Base-by-base conservation (phyloP, 1,140 invertebrate genomes). In the Diorhabda elongata region DNA sequence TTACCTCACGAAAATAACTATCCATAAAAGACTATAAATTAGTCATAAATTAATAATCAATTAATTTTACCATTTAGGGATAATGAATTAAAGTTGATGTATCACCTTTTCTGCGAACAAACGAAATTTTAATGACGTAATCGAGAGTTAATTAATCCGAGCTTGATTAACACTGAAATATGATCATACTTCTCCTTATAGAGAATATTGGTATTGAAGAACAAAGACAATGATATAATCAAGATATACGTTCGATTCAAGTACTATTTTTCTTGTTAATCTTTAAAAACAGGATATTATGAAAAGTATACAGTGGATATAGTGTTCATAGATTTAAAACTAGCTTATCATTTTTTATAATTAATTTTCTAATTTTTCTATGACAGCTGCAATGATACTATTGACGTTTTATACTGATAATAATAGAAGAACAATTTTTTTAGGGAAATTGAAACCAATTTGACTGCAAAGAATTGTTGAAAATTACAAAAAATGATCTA, bases 91-190 rank as follows among this genome's bases (percentile, higher is more conserved):
- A 52, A 52, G n/a, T 52, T 52, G 47, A 52, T 3, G 47, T 6
- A 52, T 52, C 6, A 52, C 47, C 47, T 52, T 52, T 52, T 52
- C 47, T 52, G 47, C 47, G 6, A 8, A 52, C 47, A 52, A 8
- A 6, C 47, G 47, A 52, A 52, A 52, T 52, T 52, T 52, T 52
- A n/a, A 52, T 52, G 47, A 52, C 47, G 47, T 52, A 52, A 52
- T 52, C 47, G n/a, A 8, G n/a, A 52, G 26, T 26, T 52, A 52
- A 52, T 4, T 52, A 52, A 52, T 52, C 3, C 3, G 6, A 6
- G 47, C 2, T 52, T n/a, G n/a, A 52, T 52, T 52, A 52, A 52
- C 6, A 52, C 47, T n/a, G 47, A 52, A 52, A 52, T 52, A 52
- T 52, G 47, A n/a, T 6, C 47, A n/a, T 52, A n/a, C 47, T 52